phyloP scores from a whole-genome alignment of 2,888 invertebrate species.

The Eupsilia transversa region DNA sequence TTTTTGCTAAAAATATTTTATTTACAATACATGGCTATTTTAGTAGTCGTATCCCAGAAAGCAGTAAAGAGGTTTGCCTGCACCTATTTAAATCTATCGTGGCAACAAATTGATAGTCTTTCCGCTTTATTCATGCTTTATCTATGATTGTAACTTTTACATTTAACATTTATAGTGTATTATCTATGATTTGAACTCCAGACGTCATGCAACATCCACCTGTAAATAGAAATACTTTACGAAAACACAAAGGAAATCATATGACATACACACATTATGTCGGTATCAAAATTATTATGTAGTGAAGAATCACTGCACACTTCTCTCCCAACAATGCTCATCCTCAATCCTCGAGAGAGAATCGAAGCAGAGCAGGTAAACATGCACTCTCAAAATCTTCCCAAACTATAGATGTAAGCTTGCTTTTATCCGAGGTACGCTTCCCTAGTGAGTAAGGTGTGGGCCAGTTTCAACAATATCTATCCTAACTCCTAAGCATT shows the following conservation, averaged over 20 bases:
- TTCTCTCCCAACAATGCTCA: constrained; percentile 22
- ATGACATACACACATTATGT: constrained; percentile 11
- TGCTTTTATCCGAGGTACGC: not conserved
- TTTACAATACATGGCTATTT: constrained; percentile 68
- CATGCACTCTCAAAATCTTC: not conserved
- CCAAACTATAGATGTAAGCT: not conserved
- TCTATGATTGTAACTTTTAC: no score
- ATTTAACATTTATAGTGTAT: no score
- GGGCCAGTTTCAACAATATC: not conserved
- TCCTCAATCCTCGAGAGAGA: constrained; percentile 67
- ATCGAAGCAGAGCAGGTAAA: constrained; percentile 72
- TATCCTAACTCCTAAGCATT: not conserved
- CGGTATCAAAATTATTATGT: not conserved
- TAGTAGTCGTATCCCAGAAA: constrained; percentile 61
- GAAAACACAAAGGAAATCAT: not conserved
- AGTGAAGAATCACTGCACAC: constrained; percentile 10
- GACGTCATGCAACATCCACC: constrained; percentile 32
- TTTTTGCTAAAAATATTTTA: constrained; percentile 73
- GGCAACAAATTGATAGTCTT: constrained; percentile 33
- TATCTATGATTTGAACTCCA: constrained; percentile 38
- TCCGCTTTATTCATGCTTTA: no score
- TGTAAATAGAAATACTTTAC: constrained; percentile 23
- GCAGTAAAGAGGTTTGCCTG: constrained; percentile 57
- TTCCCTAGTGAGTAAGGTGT: not conserved
- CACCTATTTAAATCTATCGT: constrained; percentile 36